Conservation (phyloP, 2,797 vertebrate species). For the Carapus acus region DNA sequence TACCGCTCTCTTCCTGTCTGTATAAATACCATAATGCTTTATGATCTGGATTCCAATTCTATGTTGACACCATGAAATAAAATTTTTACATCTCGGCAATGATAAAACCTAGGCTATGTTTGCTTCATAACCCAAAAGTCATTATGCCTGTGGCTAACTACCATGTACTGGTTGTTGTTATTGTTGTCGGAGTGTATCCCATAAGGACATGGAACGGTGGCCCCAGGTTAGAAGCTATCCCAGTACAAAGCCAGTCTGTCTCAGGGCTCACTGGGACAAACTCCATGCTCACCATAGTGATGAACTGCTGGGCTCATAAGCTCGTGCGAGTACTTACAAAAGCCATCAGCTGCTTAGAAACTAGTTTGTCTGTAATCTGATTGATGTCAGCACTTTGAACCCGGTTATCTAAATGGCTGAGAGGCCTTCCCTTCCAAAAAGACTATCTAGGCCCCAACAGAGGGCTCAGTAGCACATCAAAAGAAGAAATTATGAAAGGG, state of each 20-base stretch:
- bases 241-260: no score
- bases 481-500: constrained; percentile 30
- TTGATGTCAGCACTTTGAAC: constrained; percentile 29
- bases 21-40: constrained; percentile 63
- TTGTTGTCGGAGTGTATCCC: no score
- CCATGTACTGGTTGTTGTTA: constrained; percentile 1
- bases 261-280: no score
- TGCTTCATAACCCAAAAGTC: constrained; percentile 19
- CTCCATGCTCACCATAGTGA: no score
- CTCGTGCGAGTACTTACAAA: background rate
- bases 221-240: no score
- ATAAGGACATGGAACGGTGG: no score
- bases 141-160: constrained; percentile 17
- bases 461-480: constrained; percentile 37
- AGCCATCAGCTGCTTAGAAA: constrained; percentile 1
- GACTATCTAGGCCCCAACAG: constrained; percentile 49
- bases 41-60: constrained; percentile 61
- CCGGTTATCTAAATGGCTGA: constrained; percentile 39
- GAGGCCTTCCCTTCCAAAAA: constrained; percentile 49
- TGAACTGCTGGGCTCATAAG: no score
- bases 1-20: constrained; percentile 52
- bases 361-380: constrained; percentile 19
- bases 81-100: constrained; percentile 47
- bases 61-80: constrained; percentile 66
- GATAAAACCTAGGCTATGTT: constrained; percentile 38